A percentile compares a stretch with the other conserved stretches of the same genome.
Conservation (phyloP, 1,140 invertebrate genomes). For the Euglossa dilemma region DNA sequence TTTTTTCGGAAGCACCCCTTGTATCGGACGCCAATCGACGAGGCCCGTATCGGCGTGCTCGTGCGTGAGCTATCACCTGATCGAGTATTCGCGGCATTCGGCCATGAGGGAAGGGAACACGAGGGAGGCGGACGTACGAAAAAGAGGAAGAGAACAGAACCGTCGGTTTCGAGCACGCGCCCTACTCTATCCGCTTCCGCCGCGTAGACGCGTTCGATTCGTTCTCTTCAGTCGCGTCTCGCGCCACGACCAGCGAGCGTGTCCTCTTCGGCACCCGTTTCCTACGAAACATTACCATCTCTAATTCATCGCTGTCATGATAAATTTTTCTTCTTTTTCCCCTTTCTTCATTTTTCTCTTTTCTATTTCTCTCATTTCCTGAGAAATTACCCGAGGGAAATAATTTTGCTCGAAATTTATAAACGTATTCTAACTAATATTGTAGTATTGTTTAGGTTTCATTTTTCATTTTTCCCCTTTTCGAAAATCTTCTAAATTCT, state of each 20-base stretch:
- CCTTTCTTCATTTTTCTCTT: not conserved
- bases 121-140: conserved; percentile 36
- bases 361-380: too few relatives aligned
- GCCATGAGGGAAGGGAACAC: not conserved
- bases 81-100: conserved; percentile 30
- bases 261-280: conserved; percentile 22
- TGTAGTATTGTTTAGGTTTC: too few relatives aligned
- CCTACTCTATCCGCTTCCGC: conserved; percentile 60
- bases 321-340: not conserved
- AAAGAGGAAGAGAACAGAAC: conserved; percentile 54
- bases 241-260: conserved; percentile 55
- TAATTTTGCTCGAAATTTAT: too few relatives aligned
- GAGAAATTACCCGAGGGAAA: too few relatives aligned
- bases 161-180: conserved; percentile 64
- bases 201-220: conserved; percentile 70
- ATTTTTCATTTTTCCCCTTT: too few relatives aligned
- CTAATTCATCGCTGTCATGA: not conserved
- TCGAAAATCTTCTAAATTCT: too few relatives aligned
- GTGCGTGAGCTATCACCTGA: conserved; percentile 32
- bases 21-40: not conserved
- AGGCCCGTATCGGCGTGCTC: conserved; percentile 10
- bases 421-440: too few relatives aligned
- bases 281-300: not conserved
- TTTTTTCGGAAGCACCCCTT: not conserved
- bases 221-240: conserved; percentile 69